phyloP scores from a whole-genome alignment of 2,797 vertebrate genomes.

The Chaenodraco wilsoni region DNA sequence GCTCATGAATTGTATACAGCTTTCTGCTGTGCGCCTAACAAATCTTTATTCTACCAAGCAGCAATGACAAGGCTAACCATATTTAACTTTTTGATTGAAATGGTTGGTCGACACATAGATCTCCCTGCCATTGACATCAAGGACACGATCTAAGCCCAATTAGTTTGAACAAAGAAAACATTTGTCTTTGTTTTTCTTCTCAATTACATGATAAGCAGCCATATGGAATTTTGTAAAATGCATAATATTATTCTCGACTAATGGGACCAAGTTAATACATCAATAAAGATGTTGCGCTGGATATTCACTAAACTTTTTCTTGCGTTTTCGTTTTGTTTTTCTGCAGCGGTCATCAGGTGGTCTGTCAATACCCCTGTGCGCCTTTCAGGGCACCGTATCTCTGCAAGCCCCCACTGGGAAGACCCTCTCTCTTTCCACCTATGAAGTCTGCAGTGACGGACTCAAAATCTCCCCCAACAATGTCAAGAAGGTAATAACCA shows the following conservation, averaged over 20 bases:
- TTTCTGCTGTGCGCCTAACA: conserved; percentile 20
- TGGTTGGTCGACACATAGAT: conserved; percentile 41
- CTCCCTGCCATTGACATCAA: conserved; percentile 23
- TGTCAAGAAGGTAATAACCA: conserved; percentile 83
- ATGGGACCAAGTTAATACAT: background rate
- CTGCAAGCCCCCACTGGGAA: conserved; percentile 95
- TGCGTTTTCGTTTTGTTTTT: conserved; percentile 16
- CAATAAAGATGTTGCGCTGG: background rate
- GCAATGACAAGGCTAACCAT: no score
- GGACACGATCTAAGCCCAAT: conserved; percentile 14
- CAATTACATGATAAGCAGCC: conserved; percentile 13
- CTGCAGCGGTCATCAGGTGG: conserved; percentile 87
- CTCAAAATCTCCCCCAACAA: conserved; percentile 88
- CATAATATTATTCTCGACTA: background rate
- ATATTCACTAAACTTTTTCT: background rate
- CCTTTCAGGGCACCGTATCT: conserved; percentile 96
- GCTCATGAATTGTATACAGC: background rate
- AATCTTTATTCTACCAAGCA: background rate
- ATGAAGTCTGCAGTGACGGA: conserved; percentile 95
- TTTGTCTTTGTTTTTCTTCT: background rate
- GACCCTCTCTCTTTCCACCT: conserved; percentile 95
- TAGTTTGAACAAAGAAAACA: conserved; percentile 24
- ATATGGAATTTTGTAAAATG: background rate
- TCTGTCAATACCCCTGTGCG: conserved; percentile 92
- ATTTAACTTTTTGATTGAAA: background rate